Evolutionary conservation across 2,797 vertebrate genomes (phyloP).

Genomic region (Amblyraja radiata): DNA sequence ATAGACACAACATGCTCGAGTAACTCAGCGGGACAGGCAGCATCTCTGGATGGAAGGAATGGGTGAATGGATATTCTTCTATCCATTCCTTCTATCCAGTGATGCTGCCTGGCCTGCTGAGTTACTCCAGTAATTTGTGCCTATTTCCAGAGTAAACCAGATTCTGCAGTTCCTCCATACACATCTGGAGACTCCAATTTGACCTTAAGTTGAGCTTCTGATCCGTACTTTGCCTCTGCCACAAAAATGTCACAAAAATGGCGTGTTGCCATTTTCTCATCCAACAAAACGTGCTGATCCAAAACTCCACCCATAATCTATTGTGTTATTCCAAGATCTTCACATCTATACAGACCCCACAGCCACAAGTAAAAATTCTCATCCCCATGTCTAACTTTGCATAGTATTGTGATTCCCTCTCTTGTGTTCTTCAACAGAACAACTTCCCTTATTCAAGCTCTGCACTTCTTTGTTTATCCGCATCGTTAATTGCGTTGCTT

Average conservation of each 20-base stretch:
- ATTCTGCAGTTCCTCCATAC: too few relatives aligned
- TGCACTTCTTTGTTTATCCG: background rate
- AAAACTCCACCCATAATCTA: background rate
- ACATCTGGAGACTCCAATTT: background rate
- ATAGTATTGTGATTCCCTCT: background rate
- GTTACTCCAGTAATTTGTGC: too few relatives aligned
- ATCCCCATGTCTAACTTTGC: background rate
- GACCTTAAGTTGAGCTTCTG: background rate
- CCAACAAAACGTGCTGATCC: background rate
- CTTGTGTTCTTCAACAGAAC: background rate
- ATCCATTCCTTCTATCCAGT: too few relatives aligned
- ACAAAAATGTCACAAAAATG: background rate
- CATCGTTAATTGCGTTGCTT: background rate
- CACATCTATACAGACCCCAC: background rate
- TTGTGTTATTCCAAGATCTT: background rate
- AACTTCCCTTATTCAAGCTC: background rate
- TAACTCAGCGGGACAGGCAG: too few relatives aligned
- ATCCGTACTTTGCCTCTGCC: background rate
- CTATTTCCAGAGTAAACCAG: too few relatives aligned
- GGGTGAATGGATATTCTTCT: too few relatives aligned
- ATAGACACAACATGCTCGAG: too few relatives aligned
- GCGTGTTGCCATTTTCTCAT: background rate
- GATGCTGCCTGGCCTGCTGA: too few relatives aligned
- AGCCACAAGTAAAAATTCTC: background rate
- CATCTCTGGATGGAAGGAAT: too few relatives aligned